Percentiles rank a stretch among this genome's conserved stretches.
Conservation (phyloP, 2,113 vertebrate species). For the Ictidomys tridecemlineatus region DNA sequence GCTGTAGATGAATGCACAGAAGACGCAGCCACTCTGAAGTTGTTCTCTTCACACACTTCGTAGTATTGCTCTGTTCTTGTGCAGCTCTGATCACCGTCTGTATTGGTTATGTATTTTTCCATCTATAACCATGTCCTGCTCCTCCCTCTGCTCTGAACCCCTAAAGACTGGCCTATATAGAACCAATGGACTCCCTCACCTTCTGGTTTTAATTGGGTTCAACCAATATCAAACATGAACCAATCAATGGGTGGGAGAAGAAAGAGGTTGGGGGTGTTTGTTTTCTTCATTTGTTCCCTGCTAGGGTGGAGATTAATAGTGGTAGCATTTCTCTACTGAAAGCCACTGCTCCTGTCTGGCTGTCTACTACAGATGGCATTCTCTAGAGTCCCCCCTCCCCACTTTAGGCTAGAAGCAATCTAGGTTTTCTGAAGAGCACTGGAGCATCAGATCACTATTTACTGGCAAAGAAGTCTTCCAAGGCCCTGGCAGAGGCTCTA, state of each 20-base stretch:
- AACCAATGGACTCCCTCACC: neutral
- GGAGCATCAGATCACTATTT: neutral
- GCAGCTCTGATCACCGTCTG: neutral
- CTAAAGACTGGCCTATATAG: neutral
- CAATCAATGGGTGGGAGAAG: neutral
- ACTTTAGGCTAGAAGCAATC: neutral
- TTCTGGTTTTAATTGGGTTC: neutral
- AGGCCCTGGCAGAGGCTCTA: neutral
- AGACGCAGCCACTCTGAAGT: neutral
- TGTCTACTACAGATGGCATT: neutral
- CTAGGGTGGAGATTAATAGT: no score
- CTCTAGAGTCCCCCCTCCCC: no score
- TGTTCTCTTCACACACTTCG: neutral
- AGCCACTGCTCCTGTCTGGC: neutral
- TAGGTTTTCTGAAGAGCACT: no score
- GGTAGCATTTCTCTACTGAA: neutral
- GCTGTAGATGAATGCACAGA: neutral
- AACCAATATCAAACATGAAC: neutral
- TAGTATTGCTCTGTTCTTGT: neutral
- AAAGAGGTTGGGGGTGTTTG: no score
- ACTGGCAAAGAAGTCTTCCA: neutral
- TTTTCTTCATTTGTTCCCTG: neutral
- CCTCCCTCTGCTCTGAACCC: neutral
- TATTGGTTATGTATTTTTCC: neutral
- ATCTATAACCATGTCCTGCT: neutral